A percentile compares a stretch with the other conserved stretches of the same genome.
Conservation (phyloP, 1,140 invertebrate genomes). For the Drosophila suzukii region DNA sequence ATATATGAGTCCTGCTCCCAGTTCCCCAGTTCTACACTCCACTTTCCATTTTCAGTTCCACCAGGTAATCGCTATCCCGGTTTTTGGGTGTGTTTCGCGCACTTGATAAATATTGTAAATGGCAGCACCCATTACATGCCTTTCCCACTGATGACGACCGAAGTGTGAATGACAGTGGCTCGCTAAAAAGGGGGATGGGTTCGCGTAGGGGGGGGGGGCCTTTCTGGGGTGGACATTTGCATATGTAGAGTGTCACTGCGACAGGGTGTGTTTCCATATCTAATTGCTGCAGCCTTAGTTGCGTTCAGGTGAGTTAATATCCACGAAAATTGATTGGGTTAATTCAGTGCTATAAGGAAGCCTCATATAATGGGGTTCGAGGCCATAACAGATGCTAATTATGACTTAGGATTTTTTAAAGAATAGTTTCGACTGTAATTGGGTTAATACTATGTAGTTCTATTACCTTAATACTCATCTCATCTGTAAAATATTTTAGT, state of each 20-base stretch:
- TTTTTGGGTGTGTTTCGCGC: conserved; percentile 44
- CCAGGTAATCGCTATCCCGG: conserved; percentile 29
- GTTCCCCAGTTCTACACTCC: neutral
- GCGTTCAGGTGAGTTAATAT: neutral
- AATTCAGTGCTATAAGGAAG: neutral
- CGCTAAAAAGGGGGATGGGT: conserved; percentile 1
- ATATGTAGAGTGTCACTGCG: conserved; percentile 12
- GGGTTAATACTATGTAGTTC: no score
- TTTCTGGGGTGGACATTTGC: conserved; percentile 19
- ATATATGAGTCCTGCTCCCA: conserved; percentile 47
- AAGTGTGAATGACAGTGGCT: conserved; percentile 48
- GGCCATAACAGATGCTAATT: neutral
- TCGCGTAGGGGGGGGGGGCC: neutral
- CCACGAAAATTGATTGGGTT: neutral
- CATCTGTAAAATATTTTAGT: no score
- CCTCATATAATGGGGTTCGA: neutral
- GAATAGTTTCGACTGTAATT: no score
- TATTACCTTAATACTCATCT: no score
- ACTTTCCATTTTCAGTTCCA: conserved; percentile 7
- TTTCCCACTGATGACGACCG: conserved; percentile 32
- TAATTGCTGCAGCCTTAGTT: conserved; percentile 1
- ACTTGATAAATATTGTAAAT: conserved; percentile 55
- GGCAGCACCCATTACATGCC: conserved; percentile 30
- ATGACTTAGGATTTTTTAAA: no score
- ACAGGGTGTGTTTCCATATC: conserved; percentile 21